Conservation (phyloP, 2,888 invertebrate genomes). For the Agrilus cyanescens region DNA sequence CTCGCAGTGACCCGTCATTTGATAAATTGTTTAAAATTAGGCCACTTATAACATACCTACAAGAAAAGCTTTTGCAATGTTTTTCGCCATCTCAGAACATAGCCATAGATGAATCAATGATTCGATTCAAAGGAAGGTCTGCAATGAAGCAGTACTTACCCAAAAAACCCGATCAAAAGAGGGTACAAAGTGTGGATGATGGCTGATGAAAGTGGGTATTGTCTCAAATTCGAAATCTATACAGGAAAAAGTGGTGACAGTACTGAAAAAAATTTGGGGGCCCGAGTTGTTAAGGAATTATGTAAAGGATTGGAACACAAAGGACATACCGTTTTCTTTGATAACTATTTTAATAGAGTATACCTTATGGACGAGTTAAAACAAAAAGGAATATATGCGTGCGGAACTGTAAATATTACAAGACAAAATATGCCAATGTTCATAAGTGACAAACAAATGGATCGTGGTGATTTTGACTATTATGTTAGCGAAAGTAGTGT, state of each 20-base stretch:
- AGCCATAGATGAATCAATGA: conserved; percentile 16
- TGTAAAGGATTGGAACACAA: conserved; percentile 12
- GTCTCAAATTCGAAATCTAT: conserved; percentile 21
- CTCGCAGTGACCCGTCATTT: conserved; percentile 3
- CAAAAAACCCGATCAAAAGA: conserved; percentile 19
- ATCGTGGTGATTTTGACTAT: conserved; percentile 18
- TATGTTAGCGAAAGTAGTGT: conserved; percentile 13
- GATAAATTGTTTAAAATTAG: conserved; percentile 14
- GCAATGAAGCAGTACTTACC: conserved; percentile 19
- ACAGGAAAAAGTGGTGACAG: conserved; percentile 17
- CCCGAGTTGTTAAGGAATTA: conserved; percentile 19
- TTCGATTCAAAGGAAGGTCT: conserved; percentile 20
- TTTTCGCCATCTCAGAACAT: not conserved
- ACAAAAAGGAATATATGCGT: conserved; percentile 12
- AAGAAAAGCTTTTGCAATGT: not conserved
- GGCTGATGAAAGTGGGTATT: conserved; percentile 16
- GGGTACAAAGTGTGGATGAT: conserved; percentile 20
- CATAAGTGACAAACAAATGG: conserved; percentile 12
- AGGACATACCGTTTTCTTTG: conserved; percentile 20
- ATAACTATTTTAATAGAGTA: conserved; percentile 21
- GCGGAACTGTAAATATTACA: conserved; percentile 14
- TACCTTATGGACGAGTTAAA: conserved; percentile 13
- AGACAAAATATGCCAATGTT: conserved; percentile 14
- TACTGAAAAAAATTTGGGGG: conserved; percentile 17
- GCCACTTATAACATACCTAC: not conserved